These are phyloP conservation scores for Malacoctenus gilli DNA, from an alignment of 2,797 vertebrate species.

Conservation along the genomic window DNA sequence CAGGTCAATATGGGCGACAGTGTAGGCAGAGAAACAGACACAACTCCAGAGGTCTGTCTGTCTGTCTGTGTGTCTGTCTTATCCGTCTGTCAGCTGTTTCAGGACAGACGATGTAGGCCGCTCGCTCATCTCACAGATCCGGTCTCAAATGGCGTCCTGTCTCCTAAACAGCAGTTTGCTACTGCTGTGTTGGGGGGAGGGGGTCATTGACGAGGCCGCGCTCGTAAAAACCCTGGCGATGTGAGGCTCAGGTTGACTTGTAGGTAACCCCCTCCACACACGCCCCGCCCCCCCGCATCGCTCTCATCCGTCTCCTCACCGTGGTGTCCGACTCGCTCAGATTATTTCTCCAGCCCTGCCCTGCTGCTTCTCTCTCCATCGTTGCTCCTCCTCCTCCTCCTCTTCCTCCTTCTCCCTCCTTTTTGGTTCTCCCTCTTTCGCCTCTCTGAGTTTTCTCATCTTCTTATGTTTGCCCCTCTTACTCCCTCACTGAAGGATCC, in stretches of 20 bases:
- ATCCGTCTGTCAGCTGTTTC: conserved; percentile 79
- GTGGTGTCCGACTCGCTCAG: conserved; percentile 50
- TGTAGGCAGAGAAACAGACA: conserved; percentile 83
- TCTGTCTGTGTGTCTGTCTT: conserved; percentile 88
- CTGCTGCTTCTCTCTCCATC: conserved; percentile 44
- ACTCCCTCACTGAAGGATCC: conserved; percentile 30
- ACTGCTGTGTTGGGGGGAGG: conserved; percentile 62
- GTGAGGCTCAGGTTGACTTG: conserved; percentile 76
- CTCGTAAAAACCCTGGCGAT: conserved; percentile 69
- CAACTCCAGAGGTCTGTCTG: conserved; percentile 84
- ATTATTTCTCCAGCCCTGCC: conserved; percentile 41
- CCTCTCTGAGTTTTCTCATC: conserved; percentile 35
- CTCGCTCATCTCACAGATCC: conserved; percentile 70
- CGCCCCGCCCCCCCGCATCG: conserved; percentile 44
- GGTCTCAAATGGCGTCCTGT: conserved; percentile 70
- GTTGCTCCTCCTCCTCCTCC: conserved; percentile 36
- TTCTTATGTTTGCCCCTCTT: conserved; percentile 21
- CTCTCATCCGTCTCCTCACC: conserved; percentile 59
- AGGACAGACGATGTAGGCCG: conserved; percentile 81
- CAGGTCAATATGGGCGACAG: conserved; percentile 78
- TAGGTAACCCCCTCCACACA: conserved; percentile 73
- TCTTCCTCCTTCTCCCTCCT: conserved; percentile 25
- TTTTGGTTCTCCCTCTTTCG: conserved; percentile 33
- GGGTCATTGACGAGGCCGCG: conserved; percentile 65
- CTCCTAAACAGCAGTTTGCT: conserved; percentile 65